phyloP scores from a whole-genome alignment of 2,797 vertebrate species.

The Pseudotriccus pelzelni region DNA sequence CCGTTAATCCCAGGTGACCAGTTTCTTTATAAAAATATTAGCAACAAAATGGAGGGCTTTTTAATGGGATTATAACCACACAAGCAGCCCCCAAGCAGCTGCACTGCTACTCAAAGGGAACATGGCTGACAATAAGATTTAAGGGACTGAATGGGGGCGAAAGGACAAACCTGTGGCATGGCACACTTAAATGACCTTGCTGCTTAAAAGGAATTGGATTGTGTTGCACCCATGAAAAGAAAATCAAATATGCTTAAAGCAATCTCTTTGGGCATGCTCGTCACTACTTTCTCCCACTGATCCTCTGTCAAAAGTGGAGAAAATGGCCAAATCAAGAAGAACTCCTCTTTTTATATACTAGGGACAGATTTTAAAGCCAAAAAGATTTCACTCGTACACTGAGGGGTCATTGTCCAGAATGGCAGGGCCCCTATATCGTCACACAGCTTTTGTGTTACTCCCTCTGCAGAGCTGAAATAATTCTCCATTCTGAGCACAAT shows the following conservation, averaged over 20 bases:
- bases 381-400: background rate
- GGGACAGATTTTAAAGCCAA: slow-evolving; percentile 8
- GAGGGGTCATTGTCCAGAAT: slow-evolving; percentile 29
- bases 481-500: background rate
- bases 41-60: slow-evolving; percentile 77
- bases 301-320: background rate
- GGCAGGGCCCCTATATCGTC: background rate
- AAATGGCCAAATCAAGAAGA: slow-evolving; percentile 18
- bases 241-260: slow-evolving; percentile 69
- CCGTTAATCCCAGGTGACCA: slow-evolving; percentile 76
- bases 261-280: slow-evolving; percentile 64
- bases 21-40: slow-evolving; percentile 81
- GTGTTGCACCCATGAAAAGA: slow-evolving; percentile 66
- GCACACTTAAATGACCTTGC: slow-evolving; percentile 71
- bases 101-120: slow-evolving; percentile 72
- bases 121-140: slow-evolving; percentile 80
- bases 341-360: background rate
- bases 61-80: slow-evolving; percentile 81
- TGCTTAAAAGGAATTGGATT: slow-evolving; percentile 73
- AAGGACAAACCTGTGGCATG: slow-evolving; percentile 66
- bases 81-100: slow-evolving; percentile 74
- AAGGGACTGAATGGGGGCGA: slow-evolving; percentile 72
- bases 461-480: background rate
- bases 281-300: slow-evolving; percentile 21
- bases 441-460: background rate